A percentile compares a stretch with the other conserved stretches of the same genome.
Conservation (phyloP, 2,888 invertebrate species). For the Ormyrus nitidulus region DNA sequence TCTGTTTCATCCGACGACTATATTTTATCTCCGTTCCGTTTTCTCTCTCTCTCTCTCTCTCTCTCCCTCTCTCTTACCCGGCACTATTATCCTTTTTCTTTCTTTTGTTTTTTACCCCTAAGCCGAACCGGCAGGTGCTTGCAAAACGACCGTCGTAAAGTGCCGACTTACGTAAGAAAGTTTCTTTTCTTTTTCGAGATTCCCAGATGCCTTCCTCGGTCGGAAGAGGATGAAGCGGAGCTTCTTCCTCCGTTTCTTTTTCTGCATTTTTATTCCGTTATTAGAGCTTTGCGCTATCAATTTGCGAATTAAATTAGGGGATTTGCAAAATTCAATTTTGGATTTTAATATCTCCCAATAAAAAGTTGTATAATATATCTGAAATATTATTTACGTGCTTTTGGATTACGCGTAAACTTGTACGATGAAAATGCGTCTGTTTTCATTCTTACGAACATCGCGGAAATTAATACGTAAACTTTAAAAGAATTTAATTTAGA, state of each 20-base stretch:
- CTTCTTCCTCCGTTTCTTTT: background rate
- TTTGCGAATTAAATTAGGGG: too few relatives aligned
- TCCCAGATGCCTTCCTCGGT: background rate
- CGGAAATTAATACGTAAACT: too few relatives aligned
- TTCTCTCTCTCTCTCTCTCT: background rate
- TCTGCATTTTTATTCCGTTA: too few relatives aligned
- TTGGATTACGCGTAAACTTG: too few relatives aligned
- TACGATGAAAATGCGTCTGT: too few relatives aligned
- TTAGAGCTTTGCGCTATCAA: too few relatives aligned
- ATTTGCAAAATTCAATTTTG: too few relatives aligned
- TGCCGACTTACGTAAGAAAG: slow-evolving; percentile 33
- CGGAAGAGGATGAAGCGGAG: background rate
- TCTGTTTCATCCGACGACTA: slow-evolving; percentile 11
- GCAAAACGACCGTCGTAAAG: slow-evolving; percentile 34
- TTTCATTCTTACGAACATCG: too few relatives aligned
- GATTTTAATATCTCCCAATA: too few relatives aligned
- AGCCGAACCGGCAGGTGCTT: slow-evolving; percentile 16
- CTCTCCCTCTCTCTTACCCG: background rate
- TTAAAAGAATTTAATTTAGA: too few relatives aligned
- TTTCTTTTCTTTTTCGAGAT: slow-evolving; percentile 23
- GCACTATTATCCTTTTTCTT: background rate
- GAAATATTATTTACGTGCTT: too few relatives aligned
- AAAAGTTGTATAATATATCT: too few relatives aligned
- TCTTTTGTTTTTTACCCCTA: slow-evolving; percentile 21
- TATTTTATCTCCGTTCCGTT: slow-evolving; percentile 10